Conservation (phyloP, 2,888 invertebrate species). For the Hypsopygia costalis region DNA sequence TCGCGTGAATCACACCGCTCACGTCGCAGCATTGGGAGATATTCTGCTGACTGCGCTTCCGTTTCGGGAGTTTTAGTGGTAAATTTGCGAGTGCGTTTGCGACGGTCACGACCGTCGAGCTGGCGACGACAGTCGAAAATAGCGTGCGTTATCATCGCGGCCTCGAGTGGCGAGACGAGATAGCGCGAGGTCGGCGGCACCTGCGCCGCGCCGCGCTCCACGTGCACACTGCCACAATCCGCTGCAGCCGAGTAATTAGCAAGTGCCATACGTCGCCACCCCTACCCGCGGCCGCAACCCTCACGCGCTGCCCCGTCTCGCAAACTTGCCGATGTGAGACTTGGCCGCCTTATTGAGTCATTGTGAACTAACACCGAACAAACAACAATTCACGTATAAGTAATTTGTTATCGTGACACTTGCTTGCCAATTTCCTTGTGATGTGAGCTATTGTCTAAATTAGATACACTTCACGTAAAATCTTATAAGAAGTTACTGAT, state of each 20-base stretch:
- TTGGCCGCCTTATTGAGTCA: background rate
- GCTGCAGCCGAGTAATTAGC: constrained; percentile 45
- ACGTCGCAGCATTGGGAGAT: background rate
- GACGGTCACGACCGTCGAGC: constrained; percentile 60
- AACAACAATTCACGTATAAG: too few relatives aligned
- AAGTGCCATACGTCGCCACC: constrained; percentile 21
- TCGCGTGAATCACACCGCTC: constrained; percentile 33
- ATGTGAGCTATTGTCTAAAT: too few relatives aligned
- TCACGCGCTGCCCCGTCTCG: background rate
- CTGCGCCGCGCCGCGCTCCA: constrained; percentile 60
- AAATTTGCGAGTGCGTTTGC: constrained; percentile 60
- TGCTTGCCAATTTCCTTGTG: too few relatives aligned
- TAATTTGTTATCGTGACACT: too few relatives aligned
- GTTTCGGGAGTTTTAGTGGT: constrained; percentile 54
- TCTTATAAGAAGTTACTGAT: too few relatives aligned
- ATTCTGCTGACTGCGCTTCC: constrained; percentile 36
- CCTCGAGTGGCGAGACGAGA: constrained; percentile 74
- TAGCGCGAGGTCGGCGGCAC: constrained; percentile 77
- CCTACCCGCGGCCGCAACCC: constrained; percentile 17
- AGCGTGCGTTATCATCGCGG: constrained; percentile 76
- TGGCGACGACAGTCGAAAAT: constrained; percentile 60
- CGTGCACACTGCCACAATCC: constrained; percentile 47
- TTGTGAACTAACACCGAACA: too few relatives aligned
- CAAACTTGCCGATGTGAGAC: too few relatives aligned
- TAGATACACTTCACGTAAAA: too few relatives aligned